Evolutionary conservation across 2,113 vertebrate genomes (phyloP), one percentile per base, ranked within the genome.

Genomic region (Phyllostomus hastatus): DNA sequence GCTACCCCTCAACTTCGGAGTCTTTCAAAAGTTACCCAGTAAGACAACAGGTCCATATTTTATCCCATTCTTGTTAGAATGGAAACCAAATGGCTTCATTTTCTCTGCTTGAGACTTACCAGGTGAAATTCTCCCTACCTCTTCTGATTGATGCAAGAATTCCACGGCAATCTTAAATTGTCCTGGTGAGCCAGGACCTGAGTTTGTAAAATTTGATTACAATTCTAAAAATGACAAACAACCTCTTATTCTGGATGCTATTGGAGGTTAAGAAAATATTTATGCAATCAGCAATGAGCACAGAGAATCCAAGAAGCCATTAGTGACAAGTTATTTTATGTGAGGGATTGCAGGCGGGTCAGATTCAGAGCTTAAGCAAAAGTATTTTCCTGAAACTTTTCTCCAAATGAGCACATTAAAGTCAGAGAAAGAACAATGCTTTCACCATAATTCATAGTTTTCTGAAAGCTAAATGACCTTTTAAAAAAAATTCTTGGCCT

Each of bases 351-450:
- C 19, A 90, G 46, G 28, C 93, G 81, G 31, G 61, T 95, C 90
- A 98, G 89, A 80, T 59, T 38, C 16, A 54, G 61, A 97, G 92
- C 83, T 97, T 97, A 94, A 75, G 85, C 84, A 94, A 94, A 93
- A 97, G 95, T 88, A 90, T 95, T 95, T 94, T 91, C 82, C 90
- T 97, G 57, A 92, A 97, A 97, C 70, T 95, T 97, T 95, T 97
- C 96, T 96, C 80, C 94, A 97, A 97, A 98, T 97, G 97, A 97
- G 94, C 91, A 97, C 93, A 97, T 97, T 97, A 97, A 97, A 97
- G 79, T 97, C 95, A 97, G 70, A 95, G 94, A 96, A 95, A 95
- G 93, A 96, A 94, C 93, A 97, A 97, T 96, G 93, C 91, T 96
- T 95, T 92, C 24, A 67, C 95, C 87, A 96, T 97, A 97, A 97